Percentiles rank a stretch among this genome's conserved stretches.
phyloP scores from a whole-genome alignment of 2,797 vertebrate species.

The Anguilla anguilla region DNA sequence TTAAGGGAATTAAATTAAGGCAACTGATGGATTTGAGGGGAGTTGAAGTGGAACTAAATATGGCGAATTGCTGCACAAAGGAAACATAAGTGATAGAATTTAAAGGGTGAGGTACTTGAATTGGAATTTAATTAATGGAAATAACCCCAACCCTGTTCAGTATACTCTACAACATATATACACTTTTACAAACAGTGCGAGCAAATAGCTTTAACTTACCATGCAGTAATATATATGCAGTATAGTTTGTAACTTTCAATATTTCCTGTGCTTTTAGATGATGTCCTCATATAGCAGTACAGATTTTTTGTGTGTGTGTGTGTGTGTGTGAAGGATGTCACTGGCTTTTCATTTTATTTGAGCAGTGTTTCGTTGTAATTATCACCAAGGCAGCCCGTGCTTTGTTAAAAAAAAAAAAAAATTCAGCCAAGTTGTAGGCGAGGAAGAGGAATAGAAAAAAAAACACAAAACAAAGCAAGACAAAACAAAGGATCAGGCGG shows the following conservation, averaged over 20 bases:
- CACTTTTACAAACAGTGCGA: background rate
- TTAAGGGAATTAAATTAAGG: too few relatives aligned
- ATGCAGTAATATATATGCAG: background rate
- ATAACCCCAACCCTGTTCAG: too few relatives aligned
- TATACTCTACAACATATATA: background rate
- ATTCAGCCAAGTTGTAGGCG: background rate
- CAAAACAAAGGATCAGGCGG: slow-evolving; percentile 51
- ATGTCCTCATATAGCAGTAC: background rate
- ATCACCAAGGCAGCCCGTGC: slow-evolving; percentile 24
- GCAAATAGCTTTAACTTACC: background rate
- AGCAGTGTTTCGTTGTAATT: background rate
- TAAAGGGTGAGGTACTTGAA: too few relatives aligned
- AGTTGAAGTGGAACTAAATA: too few relatives aligned
- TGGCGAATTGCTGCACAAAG: too few relatives aligned
- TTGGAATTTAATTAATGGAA: too few relatives aligned
- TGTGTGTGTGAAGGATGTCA: background rate
- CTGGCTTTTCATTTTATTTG: background rate
- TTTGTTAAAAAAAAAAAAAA: slow-evolving; percentile 34
- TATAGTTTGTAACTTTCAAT: background rate
- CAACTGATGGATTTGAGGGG: too few relatives aligned
- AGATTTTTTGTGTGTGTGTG: background rate
- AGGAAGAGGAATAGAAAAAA: slow-evolving; percentile 34
- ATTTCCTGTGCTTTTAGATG: background rate
- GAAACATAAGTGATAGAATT: too few relatives aligned
- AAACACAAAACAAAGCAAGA: slow-evolving; percentile 51